Percentiles rank a stretch among this genome's conserved stretches.
Evolutionary conservation across 2,113 vertebrate genomes (phyloP).

Genomic region (Zosterops japonicus): DNA sequence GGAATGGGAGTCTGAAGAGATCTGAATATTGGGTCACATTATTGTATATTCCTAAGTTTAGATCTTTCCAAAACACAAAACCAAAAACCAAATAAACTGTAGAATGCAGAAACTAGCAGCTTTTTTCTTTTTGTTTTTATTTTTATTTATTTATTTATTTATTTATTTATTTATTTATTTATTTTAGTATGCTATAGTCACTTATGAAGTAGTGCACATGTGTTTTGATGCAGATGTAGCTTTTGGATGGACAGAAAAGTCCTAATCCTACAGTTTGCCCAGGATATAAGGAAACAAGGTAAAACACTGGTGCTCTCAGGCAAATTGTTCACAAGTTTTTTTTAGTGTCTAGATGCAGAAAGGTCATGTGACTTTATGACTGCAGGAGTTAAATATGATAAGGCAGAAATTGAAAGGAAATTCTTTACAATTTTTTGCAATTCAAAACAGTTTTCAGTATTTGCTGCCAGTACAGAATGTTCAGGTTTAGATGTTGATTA

Average conservation of each 20-base stretch:
- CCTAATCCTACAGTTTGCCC: not conserved
- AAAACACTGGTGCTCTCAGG: not conserved
- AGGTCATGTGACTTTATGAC: not conserved
- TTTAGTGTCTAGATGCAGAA: not conserved
- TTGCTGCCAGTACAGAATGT: not conserved
- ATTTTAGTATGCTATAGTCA: not conserved
- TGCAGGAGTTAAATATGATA: not conserved
- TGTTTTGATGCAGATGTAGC: not conserved
- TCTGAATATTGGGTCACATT: not conserved
- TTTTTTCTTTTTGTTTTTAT: too few species aligned
- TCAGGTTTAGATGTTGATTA: not conserved
- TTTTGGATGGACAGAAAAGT: not conserved
- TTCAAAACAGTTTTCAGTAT: not conserved
- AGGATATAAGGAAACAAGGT: not conserved
- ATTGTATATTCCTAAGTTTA: not conserved
- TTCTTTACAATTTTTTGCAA: not conserved
- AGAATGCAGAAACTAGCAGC: not conserved
- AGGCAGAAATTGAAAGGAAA: constrained; percentile 7
- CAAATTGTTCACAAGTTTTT: not conserved
- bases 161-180: not conserved
- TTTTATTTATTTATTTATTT: not conserved
- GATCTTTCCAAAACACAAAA: not conserved
- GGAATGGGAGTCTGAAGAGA: not conserved
- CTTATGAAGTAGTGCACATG: not conserved
- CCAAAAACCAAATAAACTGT: not conserved